A percentile compares a stretch with the other conserved stretches of the same genome.
Evolutionary conservation across 1,140 invertebrate genomes (phyloP).

Genomic region (Nasonia longicornis): DNA sequence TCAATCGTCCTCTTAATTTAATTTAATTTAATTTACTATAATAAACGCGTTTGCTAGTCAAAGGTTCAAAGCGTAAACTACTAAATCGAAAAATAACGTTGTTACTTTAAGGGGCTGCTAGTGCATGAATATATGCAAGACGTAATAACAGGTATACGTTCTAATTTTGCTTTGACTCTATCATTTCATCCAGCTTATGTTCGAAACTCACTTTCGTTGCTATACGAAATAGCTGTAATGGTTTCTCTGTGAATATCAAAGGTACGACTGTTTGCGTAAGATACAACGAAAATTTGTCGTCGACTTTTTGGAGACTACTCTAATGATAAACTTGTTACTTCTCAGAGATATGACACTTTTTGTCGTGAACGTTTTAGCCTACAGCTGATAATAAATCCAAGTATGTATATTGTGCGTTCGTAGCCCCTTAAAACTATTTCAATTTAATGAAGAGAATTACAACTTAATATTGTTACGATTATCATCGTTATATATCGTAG

Average conservation of each 20-base stretch:
- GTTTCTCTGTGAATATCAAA: background rate
- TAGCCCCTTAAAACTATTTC: slow-evolving; percentile 39
- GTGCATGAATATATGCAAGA: slow-evolving; percentile 31
- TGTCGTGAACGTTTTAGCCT: slow-evolving; percentile 20
- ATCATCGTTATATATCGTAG: slow-evolving; percentile 42
- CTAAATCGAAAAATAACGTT: slow-evolving; percentile 26
- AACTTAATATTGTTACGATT: slow-evolving; percentile 41
- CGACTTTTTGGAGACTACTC: slow-evolving; percentile 23
- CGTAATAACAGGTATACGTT: background rate
- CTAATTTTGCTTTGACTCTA: background rate
- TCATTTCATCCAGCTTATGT: background rate
- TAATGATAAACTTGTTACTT: slow-evolving; percentile 21
- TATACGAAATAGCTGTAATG: background rate
- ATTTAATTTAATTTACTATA: background rate
- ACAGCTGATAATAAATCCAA: background rate
- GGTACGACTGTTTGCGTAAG: slow-evolving; percentile 4
- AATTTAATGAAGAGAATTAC: slow-evolving; percentile 35
- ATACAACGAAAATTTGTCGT: slow-evolving; percentile 35
- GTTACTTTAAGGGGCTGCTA: slow-evolving; percentile 44
- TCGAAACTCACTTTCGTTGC: background rate
- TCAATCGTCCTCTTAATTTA: background rate
- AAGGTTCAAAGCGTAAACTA: slow-evolving; percentile 20
- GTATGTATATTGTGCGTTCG: slow-evolving; percentile 37
- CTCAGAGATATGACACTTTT: background rate
- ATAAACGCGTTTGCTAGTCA: slow-evolving; percentile 33